A percentile compares a stretch with the other conserved stretches of the same genome.
Conservation (phyloP, 2,888 invertebrate genomes). For the Salpingus planirostris region DNA sequence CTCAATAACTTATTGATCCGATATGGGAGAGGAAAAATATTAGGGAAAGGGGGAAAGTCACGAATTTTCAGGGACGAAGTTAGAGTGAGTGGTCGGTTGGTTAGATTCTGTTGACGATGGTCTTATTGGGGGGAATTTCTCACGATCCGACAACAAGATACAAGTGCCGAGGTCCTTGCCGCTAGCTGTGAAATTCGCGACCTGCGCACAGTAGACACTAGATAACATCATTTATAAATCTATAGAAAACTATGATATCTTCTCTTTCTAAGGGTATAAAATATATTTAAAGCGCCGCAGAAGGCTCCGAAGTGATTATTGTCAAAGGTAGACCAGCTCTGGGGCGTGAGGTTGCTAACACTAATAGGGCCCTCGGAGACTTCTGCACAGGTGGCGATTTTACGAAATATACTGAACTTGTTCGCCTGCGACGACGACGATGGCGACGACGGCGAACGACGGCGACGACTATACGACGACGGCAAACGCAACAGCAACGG, state of each 20-base stretch:
- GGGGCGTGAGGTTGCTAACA: constrained; percentile 7
- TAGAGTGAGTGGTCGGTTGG: too few relatives aligned
- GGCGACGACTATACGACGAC: too few relatives aligned
- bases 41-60: too few relatives aligned
- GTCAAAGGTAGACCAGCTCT: constrained; percentile 11
- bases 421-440: too few relatives aligned
- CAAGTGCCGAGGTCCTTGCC: constrained; percentile 14
- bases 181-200: constrained; percentile 22
- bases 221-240: constrained; percentile 40
- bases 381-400: constrained; percentile 25
- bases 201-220: constrained; percentile 31
- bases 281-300: constrained; percentile 37
- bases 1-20: too few relatives aligned
- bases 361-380: constrained; percentile 19
- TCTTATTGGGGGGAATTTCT: too few relatives aligned
- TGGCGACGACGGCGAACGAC: too few relatives aligned
- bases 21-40: too few relatives aligned
- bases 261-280: constrained; percentile 41
- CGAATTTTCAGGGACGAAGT: not conserved
- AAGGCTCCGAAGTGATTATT: constrained; percentile 27
- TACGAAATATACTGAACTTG: constrained; percentile 18
- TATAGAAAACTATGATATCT: constrained; percentile 42
- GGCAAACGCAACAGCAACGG: too few relatives aligned
- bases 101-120: too few relatives aligned
- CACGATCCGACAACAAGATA: too few relatives aligned